Evolutionary conservation across 2,797 vertebrate genomes (phyloP), one percentile per base, ranked within the genome.

Genomic region (Paramormyrops hopkinsi): DNA sequence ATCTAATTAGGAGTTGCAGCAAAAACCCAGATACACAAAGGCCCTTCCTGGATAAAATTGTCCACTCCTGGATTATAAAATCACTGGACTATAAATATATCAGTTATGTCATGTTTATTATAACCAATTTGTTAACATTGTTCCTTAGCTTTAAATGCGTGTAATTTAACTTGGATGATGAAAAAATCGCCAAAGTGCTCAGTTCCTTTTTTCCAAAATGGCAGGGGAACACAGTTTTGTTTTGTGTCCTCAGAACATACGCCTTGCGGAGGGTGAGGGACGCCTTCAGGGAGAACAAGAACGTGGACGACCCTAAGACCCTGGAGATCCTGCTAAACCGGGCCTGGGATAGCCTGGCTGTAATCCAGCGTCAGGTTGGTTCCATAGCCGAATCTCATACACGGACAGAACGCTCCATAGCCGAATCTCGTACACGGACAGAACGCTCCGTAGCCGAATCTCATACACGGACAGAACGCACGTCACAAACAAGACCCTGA

Each of bases 261-360:
- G 95, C 97, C 88, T 91, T 97, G 92, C 96, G 96, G 92, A 96
- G 95, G 90, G 96, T 97, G 93, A 95, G 95, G 94, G 96, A 97
- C 89, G 95, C 96, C 92, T 97, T 97, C 94, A 95, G 95, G 94
- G 97, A 97, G 94, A 97, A 97, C 91, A 95, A 95, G 93, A 92
- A 93, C 62, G 82, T 96, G 89, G 89, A 93, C 54, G 96, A 97
- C 93, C 94, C 96, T 44, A 94, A 92, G 93, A 93, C 96, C 92
- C 95, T 97, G 92, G 95, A 97, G 91, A 89, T 93, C 37, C 93
- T 97, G 48, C 87, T 97, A 91, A 95, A 94, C 91, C 95, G 95
- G 92, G 97, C 96, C 91, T 96, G 94, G 93, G 93, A 91, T 93
- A 96, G 94, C 92, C 93, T 97, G 89, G 95, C 91, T 14, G 50